A percentile compares a stretch with the other conserved stretches of the same genome.
Conservation (phyloP, 2,888 invertebrate species). For the Drosophila dives region DNA sequence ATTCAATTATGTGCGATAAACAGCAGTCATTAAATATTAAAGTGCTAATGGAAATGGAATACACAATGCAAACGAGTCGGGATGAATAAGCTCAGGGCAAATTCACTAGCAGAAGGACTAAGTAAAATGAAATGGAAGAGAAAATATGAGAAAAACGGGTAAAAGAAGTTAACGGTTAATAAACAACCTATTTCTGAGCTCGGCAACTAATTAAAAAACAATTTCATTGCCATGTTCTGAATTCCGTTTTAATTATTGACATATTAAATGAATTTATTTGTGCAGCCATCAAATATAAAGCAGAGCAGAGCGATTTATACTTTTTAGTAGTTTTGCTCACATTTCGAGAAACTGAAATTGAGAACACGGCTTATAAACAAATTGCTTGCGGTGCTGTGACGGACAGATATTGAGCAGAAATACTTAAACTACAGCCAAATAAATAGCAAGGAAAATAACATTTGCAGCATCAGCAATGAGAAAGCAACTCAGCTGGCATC, state of each 20-base stretch:
- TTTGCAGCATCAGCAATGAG: slow-evolving; percentile 2
- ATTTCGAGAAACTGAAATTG: not conserved
- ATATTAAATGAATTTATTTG: not conserved
- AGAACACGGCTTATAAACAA: slow-evolving; percentile 1
- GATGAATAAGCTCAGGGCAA: slow-evolving; percentile 1
- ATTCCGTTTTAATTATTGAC: not conserved
- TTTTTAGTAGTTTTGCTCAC: not conserved
- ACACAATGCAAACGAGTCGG: slow-evolving; percentile 16
- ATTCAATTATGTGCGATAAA: slow-evolving; percentile 76
- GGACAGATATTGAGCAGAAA: not conserved
- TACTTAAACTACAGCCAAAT: slow-evolving; percentile 26
- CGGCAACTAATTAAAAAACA: not conserved
- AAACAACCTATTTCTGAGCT: not conserved
- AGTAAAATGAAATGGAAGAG: not conserved
- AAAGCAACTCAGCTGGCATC: not conserved
- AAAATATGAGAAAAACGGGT: not conserved
- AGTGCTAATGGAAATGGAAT: slow-evolving; percentile 68
- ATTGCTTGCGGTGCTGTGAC: slow-evolving; percentile 9
- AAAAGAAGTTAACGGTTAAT: slow-evolving; percentile 1
- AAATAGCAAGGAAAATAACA: slow-evolving; percentile 20
- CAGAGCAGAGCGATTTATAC: not conserved
- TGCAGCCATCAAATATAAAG: not conserved
- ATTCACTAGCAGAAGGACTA: slow-evolving; percentile 8
- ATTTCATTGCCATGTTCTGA: not conserved
- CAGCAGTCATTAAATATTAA: slow-evolving; percentile 75